Base-by-base conservation (phyloP, 2,888 invertebrate genomes). In the Pyrrhosoma nymphula region DNA sequence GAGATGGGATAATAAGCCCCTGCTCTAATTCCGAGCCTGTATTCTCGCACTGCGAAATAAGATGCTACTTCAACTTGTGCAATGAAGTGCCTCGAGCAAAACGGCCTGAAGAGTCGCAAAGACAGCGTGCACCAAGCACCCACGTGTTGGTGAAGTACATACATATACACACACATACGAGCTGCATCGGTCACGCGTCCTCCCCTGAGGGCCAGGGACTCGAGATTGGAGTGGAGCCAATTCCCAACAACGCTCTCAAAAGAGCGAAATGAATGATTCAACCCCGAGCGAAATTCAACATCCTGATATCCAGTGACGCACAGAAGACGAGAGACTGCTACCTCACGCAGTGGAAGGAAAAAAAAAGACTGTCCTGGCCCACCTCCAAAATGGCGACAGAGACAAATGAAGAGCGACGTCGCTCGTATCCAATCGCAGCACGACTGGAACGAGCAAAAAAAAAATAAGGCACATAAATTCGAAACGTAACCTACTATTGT, bases 231-330 rank as follows among this genome's bases (percentile, higher is more conserved):
- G 35, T 0, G 82, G 35, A 30, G 82, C 35, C 82, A 30, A 82
- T n/a, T 10, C 35, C 82, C 30, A 82, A 82, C 82, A 82, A 35
- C 82, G 82, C 35, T 10, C 82, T 35, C 82, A 14, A 82, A 82
- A 14, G 35, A 82, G 82, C 35, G 82, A 82, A 16, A 14, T n/a
- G 35, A 82, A 82, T 82, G 82, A 82, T 82, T 82, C 82, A 82
- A 82, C 35, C 60, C 6, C 35, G 82, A 82, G 82, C 30, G 82
- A 82, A 82, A 82, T 82, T 35, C 82, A 82, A 18, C 82, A 35
- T 30, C 30, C 82, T 82, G 82, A 82, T 82, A 82, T 82, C 35
- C 82, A n/a, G 18, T 82, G 82, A 82, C 82, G 82, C 82, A 82
- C 82, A 18, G 30, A 82, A 30, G 4, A n/a, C 69, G 26, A 6